Evolutionary conservation across 2,113 vertebrate species (phyloP), one percentile per base, ranked within the genome.

Genomic region (Mobula birostris): DNA sequence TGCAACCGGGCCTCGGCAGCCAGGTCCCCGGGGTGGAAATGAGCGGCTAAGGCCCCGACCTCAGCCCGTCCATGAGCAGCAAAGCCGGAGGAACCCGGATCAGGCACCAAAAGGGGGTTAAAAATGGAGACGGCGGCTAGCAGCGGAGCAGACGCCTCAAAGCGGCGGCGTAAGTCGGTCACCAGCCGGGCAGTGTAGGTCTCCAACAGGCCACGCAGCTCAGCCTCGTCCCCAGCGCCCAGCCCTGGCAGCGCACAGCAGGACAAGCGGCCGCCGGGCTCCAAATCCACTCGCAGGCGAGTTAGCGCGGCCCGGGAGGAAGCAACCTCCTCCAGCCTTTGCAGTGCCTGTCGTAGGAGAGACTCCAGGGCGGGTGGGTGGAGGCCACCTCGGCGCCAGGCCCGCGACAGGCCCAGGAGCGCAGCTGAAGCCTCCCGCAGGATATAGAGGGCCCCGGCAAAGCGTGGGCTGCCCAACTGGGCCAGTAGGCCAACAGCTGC

Each of bases 251-350:
- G 90, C 1, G 1, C 66, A 2, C 40, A 12, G 11, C 0, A 19
- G 5, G 56, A 27, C 82, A 94, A 29, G 27, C 83, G 74, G 27
- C 72, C 21, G 0, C 32, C 19, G 7, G 90, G n/a, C 90, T 24
- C 63, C 1, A 15, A 7, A n/a, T 32, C n/a, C 32, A 72, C 68
- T n/a, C 17, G n/a, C 94, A 94, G 94, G 32, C 32, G 76, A 1
- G 0, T 6, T 5, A 76, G 7, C 21, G 74, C 0, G 0, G 7
- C 77, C 40, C 36, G 94, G 8, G 9, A 7, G 79, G 0, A 94
- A 94, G 68, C 36, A 72, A 94, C 95, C 94, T 78, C 94, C 66
- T 63, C 40, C 19, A 92, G 68, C 90, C 61, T 32, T 17, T 87
- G 19, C 11, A 72, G 0, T 0, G 7, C 24, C 94, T 93, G 21